These are phyloP conservation scores for Tragelaphus scriptus DNA, from an alignment of 2,113 vertebrate genomes.

Conservation along the genomic window DNA sequence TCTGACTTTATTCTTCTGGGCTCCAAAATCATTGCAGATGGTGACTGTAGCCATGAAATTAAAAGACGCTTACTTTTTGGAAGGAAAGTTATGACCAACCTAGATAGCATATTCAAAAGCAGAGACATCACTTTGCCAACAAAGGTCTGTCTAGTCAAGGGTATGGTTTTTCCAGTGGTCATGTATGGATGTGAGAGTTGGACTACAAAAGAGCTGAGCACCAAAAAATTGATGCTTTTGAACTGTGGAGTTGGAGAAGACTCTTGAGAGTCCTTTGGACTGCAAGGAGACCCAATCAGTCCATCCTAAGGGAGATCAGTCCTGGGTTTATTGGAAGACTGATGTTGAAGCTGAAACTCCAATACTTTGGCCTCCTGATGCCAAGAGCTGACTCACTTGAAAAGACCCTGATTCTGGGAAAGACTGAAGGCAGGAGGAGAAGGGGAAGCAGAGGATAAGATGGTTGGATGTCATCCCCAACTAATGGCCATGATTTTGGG, in stretches of 20 bases:
- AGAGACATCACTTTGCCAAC: not conserved
- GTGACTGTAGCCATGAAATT: not conserved
- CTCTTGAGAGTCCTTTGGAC: not conserved
- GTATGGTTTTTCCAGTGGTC: not conserved
- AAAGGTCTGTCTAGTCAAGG: not conserved
- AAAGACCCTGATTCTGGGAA: not conserved
- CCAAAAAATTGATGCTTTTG: not conserved
- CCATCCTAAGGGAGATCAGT: not conserved
- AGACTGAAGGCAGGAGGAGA: not conserved
- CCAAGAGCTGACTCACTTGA: not conserved
- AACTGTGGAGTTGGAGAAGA: not conserved
- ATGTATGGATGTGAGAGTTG: not conserved
- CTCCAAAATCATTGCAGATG: not conserved
- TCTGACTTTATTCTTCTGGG: not conserved
- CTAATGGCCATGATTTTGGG: not conserved
- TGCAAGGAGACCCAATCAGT: not conserved
- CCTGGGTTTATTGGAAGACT: not conserved
- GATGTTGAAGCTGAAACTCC: not conserved
- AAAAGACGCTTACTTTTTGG: not conserved
- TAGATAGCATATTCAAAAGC: not conserved
- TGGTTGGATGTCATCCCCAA: not conserved
- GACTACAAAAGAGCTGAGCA: not conserved
- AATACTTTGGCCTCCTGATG: not conserved
- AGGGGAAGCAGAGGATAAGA: not conserved
- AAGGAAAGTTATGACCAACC: not conserved